Base-by-base conservation (phyloP, 2,113 vertebrate genomes). In the Carollia perspicillata region DNA sequence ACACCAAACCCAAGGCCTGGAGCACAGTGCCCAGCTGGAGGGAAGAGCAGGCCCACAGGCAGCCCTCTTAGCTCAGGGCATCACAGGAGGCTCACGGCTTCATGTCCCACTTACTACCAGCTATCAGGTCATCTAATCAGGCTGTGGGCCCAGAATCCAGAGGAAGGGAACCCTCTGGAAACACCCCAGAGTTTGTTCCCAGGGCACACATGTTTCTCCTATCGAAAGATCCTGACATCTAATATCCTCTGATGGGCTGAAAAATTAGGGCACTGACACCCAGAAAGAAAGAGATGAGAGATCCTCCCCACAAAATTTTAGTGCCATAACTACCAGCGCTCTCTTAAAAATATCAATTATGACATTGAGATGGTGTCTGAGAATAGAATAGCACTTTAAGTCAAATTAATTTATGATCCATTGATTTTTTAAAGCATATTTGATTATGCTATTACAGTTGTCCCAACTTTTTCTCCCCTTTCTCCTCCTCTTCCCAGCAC, bases 281-380 rank as follows among this genome's bases (percentile, higher is more conserved):
- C 37, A 51, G 23, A 68, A 60, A 66, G 5, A 33, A 12, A 0
- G 60, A 69, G 53, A 3, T 17, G n/a, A 16, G n/a, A 6, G 51
- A 0, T 20, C 80, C 1, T 77, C 9, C 11, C 0, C 47, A 1
- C 23, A 8, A 4, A 60, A 0, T 13, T 40, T 30, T 60, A n/a
- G 78, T 10, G 80, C 30, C 23, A 0, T 12, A 3, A 1, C 18
- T 26, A 12, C 81, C 42, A 11, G 83, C 2, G 6, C 71, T 72
- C 17, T 26, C 42, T 35, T 6, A 28, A 55, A 9, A 1, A 11
- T 0, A 2, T 12, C n/a, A 30, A 13, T 60, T 60, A 28, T 8
- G 4, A 10, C 58, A 60, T 11, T 4, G 11, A 80, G 23, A 51
- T 77, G 14, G 33, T 4, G 2, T 68, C 65, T 8, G 17, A 47